Evolutionary conservation across 2,113 vertebrate genomes (phyloP), one percentile per base, ranked within the genome.

Genomic region (Ophiodon elongatus): DNA sequence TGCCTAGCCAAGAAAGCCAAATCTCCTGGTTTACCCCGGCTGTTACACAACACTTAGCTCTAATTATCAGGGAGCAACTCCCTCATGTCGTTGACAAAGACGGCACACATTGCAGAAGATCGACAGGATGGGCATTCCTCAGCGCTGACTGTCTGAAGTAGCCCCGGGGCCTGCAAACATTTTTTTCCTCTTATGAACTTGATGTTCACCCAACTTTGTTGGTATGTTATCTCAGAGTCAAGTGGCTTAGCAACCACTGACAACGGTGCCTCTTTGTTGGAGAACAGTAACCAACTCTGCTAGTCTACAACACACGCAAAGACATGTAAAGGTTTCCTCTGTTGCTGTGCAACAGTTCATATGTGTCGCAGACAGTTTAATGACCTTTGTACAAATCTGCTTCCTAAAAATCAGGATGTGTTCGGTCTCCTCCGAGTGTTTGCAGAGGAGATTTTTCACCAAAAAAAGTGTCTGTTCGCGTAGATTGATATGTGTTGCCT

Each of bases 141-240:
- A 60, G 41, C 9, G 10, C 43, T 79, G 69, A 83, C 63, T 70
- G 54, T 66, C 47, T 60, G 21, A 29, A 21, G 17, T 43, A 9
- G 52, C 73, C 59, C 68, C 21, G 21, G 3, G 85, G 74, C 50
- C 5, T 27, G 11, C 50, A 35, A 0, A 10, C 10, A 10, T 35
- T 31, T 29, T 25, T 56, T 43, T 45, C 43, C 15, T 1, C n/a
- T 29, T 33, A 29, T 64, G 45, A 85, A 80, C 83, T 77, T 82
- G 84, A 73, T 74, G 76, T 83, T 88, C 84, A 70, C 45, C 79
- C 76, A 86, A 70, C 37, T 54, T 57, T 47, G 50, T 74, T 85
- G 68, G 27, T 39, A 54, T 82, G 80, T 90, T 72, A 37, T 86
- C 64, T 74, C 50, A 45, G 47, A 84, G 41, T 66, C 29, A 62